These are phyloP conservation scores for Muraenolepis orangiensis DNA, from an alignment of 2,797 vertebrate genomes.

Conservation along the genomic window DNA sequence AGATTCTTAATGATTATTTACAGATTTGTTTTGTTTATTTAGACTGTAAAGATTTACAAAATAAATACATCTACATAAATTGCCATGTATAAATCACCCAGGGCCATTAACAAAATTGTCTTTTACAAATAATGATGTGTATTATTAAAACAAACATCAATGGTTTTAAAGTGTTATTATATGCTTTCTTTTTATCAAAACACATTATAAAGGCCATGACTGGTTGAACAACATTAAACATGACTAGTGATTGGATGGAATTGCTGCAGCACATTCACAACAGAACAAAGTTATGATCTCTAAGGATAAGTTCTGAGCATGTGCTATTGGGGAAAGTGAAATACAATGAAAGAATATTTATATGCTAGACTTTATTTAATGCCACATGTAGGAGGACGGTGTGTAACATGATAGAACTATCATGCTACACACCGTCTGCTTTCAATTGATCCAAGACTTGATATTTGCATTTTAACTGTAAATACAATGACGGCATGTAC, in stretches of 20 bases:
- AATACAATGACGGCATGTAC: background rate
- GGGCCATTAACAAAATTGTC: background rate
- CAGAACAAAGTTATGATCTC: background rate
- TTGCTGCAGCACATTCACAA: background rate
- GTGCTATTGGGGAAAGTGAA: background rate
- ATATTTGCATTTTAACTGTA: background rate
- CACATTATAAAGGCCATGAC: no score
- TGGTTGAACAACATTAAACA: background rate
- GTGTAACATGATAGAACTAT: background rate
- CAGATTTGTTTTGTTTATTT: conserved; percentile 26
- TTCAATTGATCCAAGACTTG: background rate
- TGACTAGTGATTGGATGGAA: background rate
- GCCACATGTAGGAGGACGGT: background rate
- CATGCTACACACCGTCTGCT: background rate
- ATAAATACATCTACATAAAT: background rate
- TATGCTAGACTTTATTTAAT: background rate
- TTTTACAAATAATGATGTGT: background rate
- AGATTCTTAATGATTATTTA: conserved; percentile 4
- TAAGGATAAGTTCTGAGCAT: background rate
- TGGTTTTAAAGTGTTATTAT: background rate
- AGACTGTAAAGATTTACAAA: conserved; percentile 2
- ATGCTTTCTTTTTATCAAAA: background rate
- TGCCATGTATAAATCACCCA: background rate
- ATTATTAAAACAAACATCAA: background rate
- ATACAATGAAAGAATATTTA: background rate